Percentiles rank a stretch among this genome's conserved stretches.
Evolutionary conservation across 2,797 vertebrate species (phyloP).

Genomic region (Sphenodon punctatus): DNA sequence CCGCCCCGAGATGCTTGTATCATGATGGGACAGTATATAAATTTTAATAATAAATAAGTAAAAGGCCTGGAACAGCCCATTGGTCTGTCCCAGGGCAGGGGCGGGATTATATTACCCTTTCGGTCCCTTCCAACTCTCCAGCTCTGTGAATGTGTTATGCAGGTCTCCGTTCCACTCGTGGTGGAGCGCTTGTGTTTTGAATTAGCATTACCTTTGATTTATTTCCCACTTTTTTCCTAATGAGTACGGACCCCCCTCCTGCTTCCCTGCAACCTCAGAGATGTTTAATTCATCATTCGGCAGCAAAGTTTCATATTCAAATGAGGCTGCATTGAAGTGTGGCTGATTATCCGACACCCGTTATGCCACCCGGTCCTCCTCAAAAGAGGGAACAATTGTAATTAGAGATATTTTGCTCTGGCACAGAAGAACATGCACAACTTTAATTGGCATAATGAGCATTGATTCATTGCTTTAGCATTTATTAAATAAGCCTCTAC

Average conservation of each 20-base stretch:
- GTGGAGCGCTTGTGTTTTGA: neutral
- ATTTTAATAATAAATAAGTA: too few relatives aligned
- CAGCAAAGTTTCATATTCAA: slow-evolving; percentile 42
- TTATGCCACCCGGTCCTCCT: neutral
- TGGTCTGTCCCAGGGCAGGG: too few relatives aligned
- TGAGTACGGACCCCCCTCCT: neutral
- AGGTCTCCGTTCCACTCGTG: too few relatives aligned
- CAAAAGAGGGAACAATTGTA: neutral
- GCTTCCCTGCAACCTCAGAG: neutral
- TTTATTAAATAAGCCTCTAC: neutral
- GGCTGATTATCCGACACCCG: neutral
- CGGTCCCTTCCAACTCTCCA: too few relatives aligned
- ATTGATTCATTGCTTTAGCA: neutral
- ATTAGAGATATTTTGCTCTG: neutral
- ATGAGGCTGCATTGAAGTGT: neutral
- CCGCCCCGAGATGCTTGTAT: too few relatives aligned
- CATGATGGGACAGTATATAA: too few relatives aligned
- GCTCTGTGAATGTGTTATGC: too few relatives aligned
- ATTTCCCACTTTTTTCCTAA: neutral
- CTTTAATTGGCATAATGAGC: neutral
- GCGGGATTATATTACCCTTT: too few relatives aligned
- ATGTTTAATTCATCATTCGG: slow-evolving; percentile 2
- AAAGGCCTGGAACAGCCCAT: too few relatives aligned
- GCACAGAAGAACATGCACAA: neutral
- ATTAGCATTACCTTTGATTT: neutral